Conservation (phyloP, 2,113 vertebrate genomes). For the Phoxinus phoxinus region DNA sequence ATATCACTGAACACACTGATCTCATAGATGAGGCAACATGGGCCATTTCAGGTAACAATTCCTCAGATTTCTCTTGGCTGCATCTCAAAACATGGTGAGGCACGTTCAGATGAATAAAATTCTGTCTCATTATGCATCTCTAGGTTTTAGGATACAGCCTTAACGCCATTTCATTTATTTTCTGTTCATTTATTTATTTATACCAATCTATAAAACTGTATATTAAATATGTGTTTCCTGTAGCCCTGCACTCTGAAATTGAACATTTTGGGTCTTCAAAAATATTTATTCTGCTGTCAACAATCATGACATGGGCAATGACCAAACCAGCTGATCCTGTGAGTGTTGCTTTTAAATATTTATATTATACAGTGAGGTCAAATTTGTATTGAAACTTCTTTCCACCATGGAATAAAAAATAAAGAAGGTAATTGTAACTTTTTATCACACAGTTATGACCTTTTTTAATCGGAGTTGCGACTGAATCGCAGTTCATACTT, state of each 20-base stretch:
- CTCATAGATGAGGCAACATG: constrained; percentile 86
- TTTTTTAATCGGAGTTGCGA: no score
- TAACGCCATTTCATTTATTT: neutral
- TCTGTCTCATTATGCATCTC: neutral
- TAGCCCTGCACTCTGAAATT: constrained; percentile 79
- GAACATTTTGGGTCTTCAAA: constrained; percentile 80
- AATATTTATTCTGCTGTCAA: constrained; percentile 90
- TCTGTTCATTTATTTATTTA: neutral
- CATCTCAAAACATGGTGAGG: neutral
- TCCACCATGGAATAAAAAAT: no score
- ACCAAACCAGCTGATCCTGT: constrained; percentile 83
- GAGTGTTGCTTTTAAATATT: constrained; percentile 63
- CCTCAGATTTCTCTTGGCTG: neutral
- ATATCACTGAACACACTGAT: constrained; percentile 82
- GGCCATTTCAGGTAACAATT: constrained; percentile 83
- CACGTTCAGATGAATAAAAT: neutral
- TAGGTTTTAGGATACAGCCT: neutral
- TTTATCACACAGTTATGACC: no score
- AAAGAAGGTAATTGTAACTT: no score
- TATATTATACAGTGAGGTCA: neutral
- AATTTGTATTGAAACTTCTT: neutral
- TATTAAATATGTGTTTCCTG: neutral
- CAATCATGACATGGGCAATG: constrained; percentile 90
- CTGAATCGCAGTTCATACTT: no score
- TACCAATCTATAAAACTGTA: neutral